Percentiles rank a stretch among this genome's conserved stretches.
Evolutionary conservation across 2,113 vertebrate species (phyloP).

Genomic region (Podiceps cristatus): DNA sequence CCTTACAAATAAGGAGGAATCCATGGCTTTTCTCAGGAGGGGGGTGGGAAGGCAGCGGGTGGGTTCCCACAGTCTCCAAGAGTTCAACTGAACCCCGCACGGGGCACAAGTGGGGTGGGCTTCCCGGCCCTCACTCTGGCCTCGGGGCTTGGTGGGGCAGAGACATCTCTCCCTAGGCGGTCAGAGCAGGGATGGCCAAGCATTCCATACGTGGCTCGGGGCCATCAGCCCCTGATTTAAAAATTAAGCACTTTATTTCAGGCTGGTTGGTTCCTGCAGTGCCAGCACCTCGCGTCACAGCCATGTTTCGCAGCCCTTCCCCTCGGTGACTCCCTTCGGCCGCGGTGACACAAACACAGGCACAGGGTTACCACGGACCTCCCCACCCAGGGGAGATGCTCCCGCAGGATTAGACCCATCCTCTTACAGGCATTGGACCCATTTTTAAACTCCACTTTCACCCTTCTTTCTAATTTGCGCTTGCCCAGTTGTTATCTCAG

Average conservation of each 20-base stretch:
- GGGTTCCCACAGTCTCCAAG: neutral
- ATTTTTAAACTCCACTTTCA: neutral
- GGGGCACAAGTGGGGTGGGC: accelerated
- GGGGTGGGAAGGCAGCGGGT: neutral
- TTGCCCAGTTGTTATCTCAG: slow-evolving; percentile 28
- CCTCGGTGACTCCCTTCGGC: neutral
- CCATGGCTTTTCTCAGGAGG: neutral
- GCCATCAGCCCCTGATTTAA: neutral
- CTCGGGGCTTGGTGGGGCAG: neutral
- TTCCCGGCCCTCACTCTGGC: neutral
- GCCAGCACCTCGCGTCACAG: accelerated
- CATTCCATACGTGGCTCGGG: neutral
- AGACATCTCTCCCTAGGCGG: accelerated
- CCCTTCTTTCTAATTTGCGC: slow-evolving; percentile 19
- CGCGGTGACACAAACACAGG: neutral
- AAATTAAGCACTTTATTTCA: neutral
- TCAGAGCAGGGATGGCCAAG: accelerated
- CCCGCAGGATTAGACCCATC: neutral
- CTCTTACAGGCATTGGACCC: neutral
- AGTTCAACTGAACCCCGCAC: accelerated
- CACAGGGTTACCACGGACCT: neutral
- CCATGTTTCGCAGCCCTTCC: neutral
- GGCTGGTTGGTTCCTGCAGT: neutral
- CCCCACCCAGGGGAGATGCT: neutral
- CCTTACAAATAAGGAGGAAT: slow-evolving; percentile 50